A percentile compares a stretch with the other conserved stretches of the same genome.
Conservation (phyloP, 1,140 invertebrate species). For the Drosophila persimilis region DNA sequence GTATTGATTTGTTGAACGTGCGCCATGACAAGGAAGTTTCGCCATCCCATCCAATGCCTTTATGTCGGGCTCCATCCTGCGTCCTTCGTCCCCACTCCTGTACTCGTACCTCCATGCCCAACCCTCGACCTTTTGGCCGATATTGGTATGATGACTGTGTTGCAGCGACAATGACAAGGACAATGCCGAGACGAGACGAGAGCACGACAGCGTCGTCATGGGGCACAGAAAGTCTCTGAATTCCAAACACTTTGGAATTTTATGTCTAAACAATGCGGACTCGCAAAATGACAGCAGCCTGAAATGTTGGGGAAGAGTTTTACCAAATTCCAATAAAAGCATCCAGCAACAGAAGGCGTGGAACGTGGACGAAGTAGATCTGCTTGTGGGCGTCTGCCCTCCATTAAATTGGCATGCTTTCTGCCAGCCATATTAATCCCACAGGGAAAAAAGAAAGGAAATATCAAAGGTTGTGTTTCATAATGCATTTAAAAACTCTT, state of each 20-base stretch:
- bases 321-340: conserved; percentile 66
- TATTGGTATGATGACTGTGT: conserved; percentile 30
- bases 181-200: conserved; percentile 11
- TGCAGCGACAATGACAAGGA: conserved; percentile 1
- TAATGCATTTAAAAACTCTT: conserved; percentile 73
- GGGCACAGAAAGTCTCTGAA: conserved; percentile 47
- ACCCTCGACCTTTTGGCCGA: conserved; percentile 17
- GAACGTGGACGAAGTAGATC: background rate
- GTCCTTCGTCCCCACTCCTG: background rate
- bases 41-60: background rate
- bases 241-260: conserved; percentile 77
- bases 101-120: background rate
- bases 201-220: conserved; percentile 25
- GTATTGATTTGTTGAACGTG: conserved; percentile 69
- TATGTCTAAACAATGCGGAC: conserved; percentile 71
- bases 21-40: conserved; percentile 28
- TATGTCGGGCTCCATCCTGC: background rate
- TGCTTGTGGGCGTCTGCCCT: background rate
- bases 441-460: conserved; percentile 5
- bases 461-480: conserved; percentile 14
- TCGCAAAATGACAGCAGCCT: conserved; percentile 68
- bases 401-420: conserved; percentile 1
- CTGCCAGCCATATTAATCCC: background rate
- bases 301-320: conserved; percentile 68
- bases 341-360: conserved; percentile 10